Evolutionary conservation across 1,140 invertebrate genomes (phyloP), one percentile per base, ranked within the genome.

Genomic region (Saccostrea cuccullata): DNA sequence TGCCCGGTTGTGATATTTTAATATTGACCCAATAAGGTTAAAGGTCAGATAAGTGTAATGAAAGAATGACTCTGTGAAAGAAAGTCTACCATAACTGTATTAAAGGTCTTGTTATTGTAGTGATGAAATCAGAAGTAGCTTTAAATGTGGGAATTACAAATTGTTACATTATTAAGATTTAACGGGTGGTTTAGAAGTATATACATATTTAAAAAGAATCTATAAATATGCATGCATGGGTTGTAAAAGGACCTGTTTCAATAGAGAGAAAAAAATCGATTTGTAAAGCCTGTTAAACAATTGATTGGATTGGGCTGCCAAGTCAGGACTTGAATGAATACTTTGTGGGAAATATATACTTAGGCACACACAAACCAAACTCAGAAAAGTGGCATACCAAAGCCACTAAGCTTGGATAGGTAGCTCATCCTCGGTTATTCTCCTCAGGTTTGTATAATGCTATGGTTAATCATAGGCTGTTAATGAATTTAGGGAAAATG

Each of bases 221-320:
- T 77, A 77, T 77, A 77, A 77, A 77, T 77, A 77, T 36, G 70
- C 70, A 77, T 77, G 70, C 70, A 77, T 77, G 70, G 70, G 23
- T 77, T 77, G 70, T 77, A 77, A 77, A 77, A 77, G 70, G 70
- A 77, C 70, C 70, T 77, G 70, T 30, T 30, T 36, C 70, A 77
- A 77, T 77, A 77, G 70, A 77, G 26, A 36, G 70, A 77, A 77
- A 77, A 67, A 77, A 77, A 77, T 77, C 70, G 70, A 77, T 77
- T 77, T 77, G 70, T 77, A 77, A 77, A 77, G 70, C 70, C 70
- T 77, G 70, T 77, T 77, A 77, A 77, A 77, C 70, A 77, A 77
- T 77, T 77, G 70, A 77, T 77, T 77, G 70, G 70, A 77, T 77
- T 36, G 70, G 26, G 30, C 70, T 30, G 70, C 70, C 70, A 77